These are phyloP conservation scores for Semnopithecus entellus DNA, from an alignment of 2,113 vertebrate species.

Conservation along the genomic window DNA sequence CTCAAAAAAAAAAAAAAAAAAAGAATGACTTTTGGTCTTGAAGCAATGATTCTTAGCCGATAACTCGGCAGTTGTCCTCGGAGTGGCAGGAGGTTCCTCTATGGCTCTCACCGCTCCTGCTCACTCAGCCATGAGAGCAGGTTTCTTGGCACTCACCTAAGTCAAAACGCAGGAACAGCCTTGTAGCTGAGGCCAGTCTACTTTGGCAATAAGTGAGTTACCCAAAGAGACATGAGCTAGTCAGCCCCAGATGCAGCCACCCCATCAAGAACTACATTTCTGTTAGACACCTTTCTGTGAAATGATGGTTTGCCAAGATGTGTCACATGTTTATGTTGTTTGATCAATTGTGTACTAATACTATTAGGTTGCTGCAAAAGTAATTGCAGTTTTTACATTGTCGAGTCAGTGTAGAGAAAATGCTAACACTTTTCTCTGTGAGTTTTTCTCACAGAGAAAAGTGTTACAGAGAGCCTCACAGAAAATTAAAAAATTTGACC, in stretches of 20 bases:
- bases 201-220: neutral
- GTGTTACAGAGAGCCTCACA: too few relatives aligned
- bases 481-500: neutral
- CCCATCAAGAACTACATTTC: neutral
- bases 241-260: neutral
- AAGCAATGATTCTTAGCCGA: neutral
- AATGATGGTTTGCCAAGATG: accelerated
- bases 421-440: neutral
- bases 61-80: too few relatives aligned
- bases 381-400: too few relatives aligned
- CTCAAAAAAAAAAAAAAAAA: too few relatives aligned
- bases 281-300: neutral
- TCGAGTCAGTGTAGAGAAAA: neutral
- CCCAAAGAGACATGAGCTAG: accelerated
- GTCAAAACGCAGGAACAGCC: too few relatives aligned
- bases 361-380: neutral
- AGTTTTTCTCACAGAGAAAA: too few relatives aligned
- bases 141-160: neutral
- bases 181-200: neutral
- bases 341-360: neutral
- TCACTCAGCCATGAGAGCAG: neutral
- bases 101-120: neutral
- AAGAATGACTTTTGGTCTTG: neutral
- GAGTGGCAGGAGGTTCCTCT: neutral
- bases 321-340: neutral